Conservation (phyloP, 2,888 invertebrate species). For the Rosalia funebris region DNA sequence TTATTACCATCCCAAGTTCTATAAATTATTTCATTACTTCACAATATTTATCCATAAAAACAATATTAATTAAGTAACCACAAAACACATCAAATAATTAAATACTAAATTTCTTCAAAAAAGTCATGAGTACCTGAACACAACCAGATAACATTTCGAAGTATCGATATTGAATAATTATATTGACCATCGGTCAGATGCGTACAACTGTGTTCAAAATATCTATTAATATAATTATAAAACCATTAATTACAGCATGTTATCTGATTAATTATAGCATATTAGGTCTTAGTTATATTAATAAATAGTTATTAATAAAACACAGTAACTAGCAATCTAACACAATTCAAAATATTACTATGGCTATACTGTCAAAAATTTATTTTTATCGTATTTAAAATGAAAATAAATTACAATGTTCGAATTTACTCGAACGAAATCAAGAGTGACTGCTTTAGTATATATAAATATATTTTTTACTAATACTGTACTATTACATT, state of each 20-base stretch:
- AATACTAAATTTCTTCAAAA: constrained; percentile 13
- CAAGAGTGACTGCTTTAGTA: too few species aligned
- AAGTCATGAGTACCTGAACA: constrained; percentile 9
- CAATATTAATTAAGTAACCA: neutral
- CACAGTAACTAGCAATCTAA: too few species aligned
- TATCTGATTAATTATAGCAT: too few species aligned
- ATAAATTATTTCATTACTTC: neutral
- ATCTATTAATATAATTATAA: neutral
- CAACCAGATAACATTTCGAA: constrained; percentile 24
- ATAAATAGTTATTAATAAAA: neutral
- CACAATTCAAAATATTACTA: too few species aligned
- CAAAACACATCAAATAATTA: constrained; percentile 9
- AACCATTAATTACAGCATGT: neutral
- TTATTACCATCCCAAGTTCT: neutral
- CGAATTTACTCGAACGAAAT: too few species aligned
- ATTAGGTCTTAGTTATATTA: neutral
- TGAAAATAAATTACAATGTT: too few species aligned
- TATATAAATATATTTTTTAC: too few species aligned
- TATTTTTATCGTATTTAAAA: too few species aligned
- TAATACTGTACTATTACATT: too few species aligned
- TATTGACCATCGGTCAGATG: constrained; percentile 13
- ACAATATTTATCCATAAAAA: neutral
- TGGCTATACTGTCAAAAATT: too few species aligned
- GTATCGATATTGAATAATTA: constrained; percentile 30
- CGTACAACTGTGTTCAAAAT: constrained; percentile 15